Evolutionary conservation across 2,113 vertebrate genomes (phyloP), one percentile per base, ranked within the genome.

Genomic region (Nyctibius bracteatus): DNA sequence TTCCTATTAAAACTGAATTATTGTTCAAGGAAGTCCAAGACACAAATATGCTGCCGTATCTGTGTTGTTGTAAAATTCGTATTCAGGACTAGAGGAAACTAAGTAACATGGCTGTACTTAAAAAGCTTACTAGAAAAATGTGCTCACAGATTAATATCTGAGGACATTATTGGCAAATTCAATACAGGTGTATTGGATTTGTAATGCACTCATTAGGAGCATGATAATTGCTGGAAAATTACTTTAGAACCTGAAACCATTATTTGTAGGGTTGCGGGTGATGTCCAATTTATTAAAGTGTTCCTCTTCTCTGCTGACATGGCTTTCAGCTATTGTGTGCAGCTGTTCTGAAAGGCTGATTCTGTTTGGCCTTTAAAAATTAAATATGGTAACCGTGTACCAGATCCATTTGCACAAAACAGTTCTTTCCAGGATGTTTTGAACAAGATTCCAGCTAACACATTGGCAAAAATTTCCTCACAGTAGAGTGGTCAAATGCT

Each of bases 1-100:
- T 95, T 59, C 55, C 16, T 89, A 58, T 86, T 93, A 78, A 72
- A 93, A 96, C 70, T 88, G 4, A 95, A 31, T 78, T 93, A 81
- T 27, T 86, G 28, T 90, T 75, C 71, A 71, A 63, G 28, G 66
- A 88, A 83, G 6, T 92, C 90, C 23, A 82, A 66, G 89, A 86
- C 23, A 43, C 27, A 81, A 39, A 71, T 70, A 66, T 22, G 31
- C 31, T 88, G 25, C 44, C 37, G 0, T 82, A 21, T 73, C 55
- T 81, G 31, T 59, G 35, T 73, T 55, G 58, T 52, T 84, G 39
- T 74, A 75, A 81, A 63, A 88, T 86, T 82, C 73, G 13, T 73
- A 39, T 95, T 93, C 39, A 59, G 35, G 65, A 39, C 21, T 39
- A 80, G 63, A 65, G 77, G 44, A 72, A 88, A 62, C 27, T 52